Conservation (phyloP, 2,888 invertebrate species). For the Oligia fasciuncula region DNA sequence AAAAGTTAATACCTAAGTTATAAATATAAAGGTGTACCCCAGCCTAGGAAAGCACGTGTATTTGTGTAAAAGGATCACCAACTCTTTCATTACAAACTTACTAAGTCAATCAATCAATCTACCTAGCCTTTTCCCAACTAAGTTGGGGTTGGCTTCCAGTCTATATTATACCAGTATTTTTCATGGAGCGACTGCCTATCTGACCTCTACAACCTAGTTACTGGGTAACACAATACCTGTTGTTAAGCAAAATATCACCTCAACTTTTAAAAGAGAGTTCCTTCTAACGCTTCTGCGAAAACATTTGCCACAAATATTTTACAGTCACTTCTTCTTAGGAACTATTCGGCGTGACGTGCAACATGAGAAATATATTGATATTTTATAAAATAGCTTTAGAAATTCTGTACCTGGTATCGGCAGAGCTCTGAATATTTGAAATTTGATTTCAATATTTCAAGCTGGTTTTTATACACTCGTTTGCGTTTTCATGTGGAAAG, state of each 20-base stretch:
- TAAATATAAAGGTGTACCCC: background rate
- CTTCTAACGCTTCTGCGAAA: conserved; percentile 7
- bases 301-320: background rate
- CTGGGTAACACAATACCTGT: too few species aligned
- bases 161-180: too few species aligned
- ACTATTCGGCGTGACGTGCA: conserved; percentile 10
- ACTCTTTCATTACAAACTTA: too few species aligned
- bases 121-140: too few species aligned
- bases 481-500: conserved; percentile 15
- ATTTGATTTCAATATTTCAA: conserved; percentile 46
- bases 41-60: background rate
- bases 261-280: background rate
- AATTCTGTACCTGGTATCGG: conserved; percentile 30
- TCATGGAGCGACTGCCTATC: too few species aligned
- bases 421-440: conserved; percentile 41
- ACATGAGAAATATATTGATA: conserved; percentile 33
- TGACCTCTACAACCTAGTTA: background rate
- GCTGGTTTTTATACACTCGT: conserved; percentile 1
- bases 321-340: conserved; percentile 25
- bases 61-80: background rate
- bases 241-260: background rate
- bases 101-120: too few species aligned
- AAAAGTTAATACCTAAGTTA: background rate
- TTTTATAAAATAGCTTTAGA: conserved; percentile 17
- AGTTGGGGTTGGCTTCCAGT: too few species aligned